Percentiles rank a stretch among this genome's conserved stretches.
phyloP scores from a whole-genome alignment of 2,797 vertebrate species.

The Discoglossus pictus region DNA sequence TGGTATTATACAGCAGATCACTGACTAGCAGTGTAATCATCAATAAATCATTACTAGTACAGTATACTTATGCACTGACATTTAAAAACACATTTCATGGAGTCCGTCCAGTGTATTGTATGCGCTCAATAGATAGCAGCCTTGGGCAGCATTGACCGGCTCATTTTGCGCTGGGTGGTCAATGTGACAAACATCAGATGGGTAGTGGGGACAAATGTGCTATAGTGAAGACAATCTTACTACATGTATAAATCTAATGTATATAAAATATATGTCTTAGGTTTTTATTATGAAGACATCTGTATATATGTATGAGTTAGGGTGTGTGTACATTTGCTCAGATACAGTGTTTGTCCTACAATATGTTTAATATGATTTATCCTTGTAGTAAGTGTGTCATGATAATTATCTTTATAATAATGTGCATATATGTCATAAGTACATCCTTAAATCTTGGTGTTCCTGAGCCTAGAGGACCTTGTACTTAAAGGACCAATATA shows the following conservation, averaged over 20 bases:
- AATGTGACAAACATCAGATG: too few relatives aligned
- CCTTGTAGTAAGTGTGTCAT: conserved; percentile 39
- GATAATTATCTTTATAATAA: conserved; percentile 14
- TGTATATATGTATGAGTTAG: conserved; percentile 21
- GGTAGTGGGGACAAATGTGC: not conserved
- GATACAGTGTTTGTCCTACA: conserved; percentile 26
- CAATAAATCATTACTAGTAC: too few relatives aligned
- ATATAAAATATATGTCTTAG: conserved; percentile 31
- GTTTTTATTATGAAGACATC: conserved; percentile 11
- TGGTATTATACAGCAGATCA: too few relatives aligned
- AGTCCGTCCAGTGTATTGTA: too few relatives aligned
- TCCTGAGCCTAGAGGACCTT: too few relatives aligned
- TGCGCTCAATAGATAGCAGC: too few relatives aligned
- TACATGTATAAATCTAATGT: conserved; percentile 45
- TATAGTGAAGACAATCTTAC: conserved; percentile 45
- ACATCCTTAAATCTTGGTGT: not conserved
- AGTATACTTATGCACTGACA: too few relatives aligned
- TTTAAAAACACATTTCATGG: too few relatives aligned
- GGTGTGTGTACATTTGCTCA: conserved; percentile 25
- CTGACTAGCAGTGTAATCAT: too few relatives aligned
- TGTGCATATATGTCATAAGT: conserved; percentile 5
- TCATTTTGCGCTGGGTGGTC: too few relatives aligned
- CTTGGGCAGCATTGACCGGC: too few relatives aligned
- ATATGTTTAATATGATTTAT: conserved; percentile 33
- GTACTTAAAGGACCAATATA: too few relatives aligned